Evolutionary conservation across 2,113 vertebrate genomes (phyloP).

Genomic region (Acrocephalus kingi): DNA sequence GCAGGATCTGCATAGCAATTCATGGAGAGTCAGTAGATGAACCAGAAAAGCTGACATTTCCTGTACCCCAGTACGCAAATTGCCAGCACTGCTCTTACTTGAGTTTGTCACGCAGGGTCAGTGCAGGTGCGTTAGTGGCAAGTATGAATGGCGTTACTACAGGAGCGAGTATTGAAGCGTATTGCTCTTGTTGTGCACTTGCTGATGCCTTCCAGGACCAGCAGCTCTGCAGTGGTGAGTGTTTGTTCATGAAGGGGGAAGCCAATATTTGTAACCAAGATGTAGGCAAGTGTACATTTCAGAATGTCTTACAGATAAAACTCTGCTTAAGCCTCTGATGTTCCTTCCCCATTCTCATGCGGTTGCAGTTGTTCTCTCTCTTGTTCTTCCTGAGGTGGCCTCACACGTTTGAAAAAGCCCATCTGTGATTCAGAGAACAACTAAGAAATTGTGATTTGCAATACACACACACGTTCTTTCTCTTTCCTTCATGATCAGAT

Average conservation of each 20-base stretch:
- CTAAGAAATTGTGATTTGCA: not conserved
- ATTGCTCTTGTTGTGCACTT: not conserved
- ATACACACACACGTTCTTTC: not conserved
- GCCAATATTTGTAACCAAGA: not conserved
- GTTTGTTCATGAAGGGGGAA: slow-evolving; percentile 3
- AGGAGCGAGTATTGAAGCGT: not conserved
- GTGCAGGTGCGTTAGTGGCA: slow-evolving; percentile 10
- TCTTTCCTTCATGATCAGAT: not conserved
- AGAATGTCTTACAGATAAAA: slow-evolving; percentile 45
- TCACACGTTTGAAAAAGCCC: slow-evolving; percentile 96
- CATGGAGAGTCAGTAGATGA: not conserved
- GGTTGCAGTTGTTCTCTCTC: slow-evolving; percentile 96
- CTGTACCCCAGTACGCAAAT: slow-evolving; percentile 18
- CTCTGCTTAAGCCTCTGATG: slow-evolving; percentile 84
- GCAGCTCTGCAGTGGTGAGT: slow-evolving; percentile 13
- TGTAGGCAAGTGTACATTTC: not conserved
- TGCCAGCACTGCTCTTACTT: not conserved
- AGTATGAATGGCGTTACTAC: not conserved
- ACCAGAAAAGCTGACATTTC: not conserved
- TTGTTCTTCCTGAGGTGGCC: slow-evolving; percentile 92
- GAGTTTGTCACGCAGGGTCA: slow-evolving; percentile 3
- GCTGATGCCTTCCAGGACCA: not conserved
- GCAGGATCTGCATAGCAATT: not conserved
- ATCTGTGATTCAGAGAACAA: slow-evolving; percentile 73
- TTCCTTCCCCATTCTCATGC: slow-evolving; percentile 90